Conservation (phyloP, 2,797 vertebrate genomes). For the Thripadectes ignobilis region DNA sequence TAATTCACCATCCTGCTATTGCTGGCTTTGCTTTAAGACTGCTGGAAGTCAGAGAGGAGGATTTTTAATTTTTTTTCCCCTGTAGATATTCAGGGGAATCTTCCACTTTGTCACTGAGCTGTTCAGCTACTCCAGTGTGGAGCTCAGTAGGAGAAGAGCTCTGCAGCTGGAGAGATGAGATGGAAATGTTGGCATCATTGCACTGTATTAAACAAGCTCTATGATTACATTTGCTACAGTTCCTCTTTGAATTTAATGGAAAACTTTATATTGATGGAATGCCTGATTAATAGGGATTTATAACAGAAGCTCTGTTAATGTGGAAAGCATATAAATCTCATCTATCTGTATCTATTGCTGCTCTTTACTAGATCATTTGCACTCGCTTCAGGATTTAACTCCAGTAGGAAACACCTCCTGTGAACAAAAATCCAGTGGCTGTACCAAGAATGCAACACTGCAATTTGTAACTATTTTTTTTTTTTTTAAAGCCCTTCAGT, state of each 20-base stretch:
- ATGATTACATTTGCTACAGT: conserved; percentile 34
- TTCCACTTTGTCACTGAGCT: conserved; percentile 19
- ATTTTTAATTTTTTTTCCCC: not conserved
- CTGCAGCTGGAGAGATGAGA: conserved; percentile 28
- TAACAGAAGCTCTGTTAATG: conserved; percentile 52
- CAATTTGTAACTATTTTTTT: not conserved
- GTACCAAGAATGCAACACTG: not conserved
- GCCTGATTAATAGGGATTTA: conserved; percentile 60
- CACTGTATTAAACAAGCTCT: conserved; percentile 46
- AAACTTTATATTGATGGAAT: conserved; percentile 50
- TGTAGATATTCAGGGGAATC: not conserved
- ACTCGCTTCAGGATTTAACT: conserved; percentile 2
- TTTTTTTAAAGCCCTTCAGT: not conserved
- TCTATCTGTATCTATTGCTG: not conserved
- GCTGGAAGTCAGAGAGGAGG: not conserved
- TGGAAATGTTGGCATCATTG: conserved; percentile 34
- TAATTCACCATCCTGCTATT: not conserved
- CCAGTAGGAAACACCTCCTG: not conserved
- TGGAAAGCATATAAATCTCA: conserved; percentile 18
- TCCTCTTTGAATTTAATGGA: conserved; percentile 55
- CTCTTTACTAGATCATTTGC: not conserved
- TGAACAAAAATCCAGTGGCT: not conserved
- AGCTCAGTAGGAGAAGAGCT: conserved; percentile 13
- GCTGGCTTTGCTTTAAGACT: not conserved
- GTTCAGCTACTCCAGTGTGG: not conserved